These are phyloP conservation scores for Myotis planiceps DNA, from an alignment of 2,797 vertebrate species.

Conservation along the genomic window DNA sequence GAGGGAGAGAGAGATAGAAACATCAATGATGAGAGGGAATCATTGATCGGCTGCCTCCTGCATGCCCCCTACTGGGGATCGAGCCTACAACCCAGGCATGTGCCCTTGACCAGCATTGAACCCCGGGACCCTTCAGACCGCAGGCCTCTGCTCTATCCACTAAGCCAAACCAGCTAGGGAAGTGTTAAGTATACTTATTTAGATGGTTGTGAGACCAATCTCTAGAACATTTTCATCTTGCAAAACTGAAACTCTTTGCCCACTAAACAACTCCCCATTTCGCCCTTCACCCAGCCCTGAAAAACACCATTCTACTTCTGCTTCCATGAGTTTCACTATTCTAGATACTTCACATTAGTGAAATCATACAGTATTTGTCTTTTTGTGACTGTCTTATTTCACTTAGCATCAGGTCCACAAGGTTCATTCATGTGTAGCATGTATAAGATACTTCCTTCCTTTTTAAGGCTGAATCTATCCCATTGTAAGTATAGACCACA, in stretches of 20 bases:
- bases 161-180: no score
- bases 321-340: background rate
- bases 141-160: no score
- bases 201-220: background rate
- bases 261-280: background rate
- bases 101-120: no score
- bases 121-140: no score
- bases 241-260: background rate
- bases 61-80: no score
- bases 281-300: background rate
- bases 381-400: background rate
- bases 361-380: background rate
- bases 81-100: no score
- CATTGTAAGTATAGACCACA: background rate
- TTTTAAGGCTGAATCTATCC: background rate
- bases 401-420: background rate
- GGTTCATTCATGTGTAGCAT: background rate
- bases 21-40: no score
- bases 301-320: background rate
- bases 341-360: background rate
- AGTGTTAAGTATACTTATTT: background rate
- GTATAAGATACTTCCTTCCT: background rate
- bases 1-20: no score
- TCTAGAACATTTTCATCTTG: background rate
- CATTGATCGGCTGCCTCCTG: no score